Percentiles rank a stretch among this genome's conserved stretches.
Evolutionary conservation across 2,888 invertebrate genomes (phyloP).

Genomic region (Tipula unca): DNA sequence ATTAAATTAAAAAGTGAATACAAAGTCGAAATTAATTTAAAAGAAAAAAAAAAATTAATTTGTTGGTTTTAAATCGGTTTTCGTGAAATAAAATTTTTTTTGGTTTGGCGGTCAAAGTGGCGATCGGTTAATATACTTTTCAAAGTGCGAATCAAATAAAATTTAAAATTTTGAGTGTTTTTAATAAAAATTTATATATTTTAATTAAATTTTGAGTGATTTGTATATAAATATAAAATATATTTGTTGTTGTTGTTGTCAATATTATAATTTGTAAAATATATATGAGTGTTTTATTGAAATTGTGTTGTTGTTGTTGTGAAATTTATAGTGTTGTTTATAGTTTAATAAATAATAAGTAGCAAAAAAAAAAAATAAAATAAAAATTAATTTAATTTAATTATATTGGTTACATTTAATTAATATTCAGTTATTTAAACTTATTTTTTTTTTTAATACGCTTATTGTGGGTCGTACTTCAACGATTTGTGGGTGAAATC

Average conservation of each 20-base stretch:
- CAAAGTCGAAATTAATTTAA: too few species aligned
- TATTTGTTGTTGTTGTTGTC: background rate
- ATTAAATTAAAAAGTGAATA: background rate
- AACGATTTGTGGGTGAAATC: slow-evolving; percentile 8
- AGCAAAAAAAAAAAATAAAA: background rate
- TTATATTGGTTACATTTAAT: background rate
- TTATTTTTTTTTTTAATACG: background rate
- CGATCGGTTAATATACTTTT: background rate
- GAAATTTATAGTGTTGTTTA: background rate
- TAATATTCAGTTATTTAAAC: background rate
- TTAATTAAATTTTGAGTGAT: background rate
- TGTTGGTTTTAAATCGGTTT: background rate
- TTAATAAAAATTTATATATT: background rate
- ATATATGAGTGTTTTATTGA: background rate
- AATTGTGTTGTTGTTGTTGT: background rate
- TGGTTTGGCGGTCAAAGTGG: background rate
- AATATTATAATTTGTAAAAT: background rate
- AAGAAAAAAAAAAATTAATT: background rate
- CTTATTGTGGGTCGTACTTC: background rate
- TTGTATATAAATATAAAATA: background rate
- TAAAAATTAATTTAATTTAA: background rate
- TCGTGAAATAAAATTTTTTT: background rate
- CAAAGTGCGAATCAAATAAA: background rate
- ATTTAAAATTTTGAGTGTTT: background rate
- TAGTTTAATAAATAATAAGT: background rate